Conservation (phyloP, 2,797 vertebrate genomes). For the Clarias platycephalus region DNA sequence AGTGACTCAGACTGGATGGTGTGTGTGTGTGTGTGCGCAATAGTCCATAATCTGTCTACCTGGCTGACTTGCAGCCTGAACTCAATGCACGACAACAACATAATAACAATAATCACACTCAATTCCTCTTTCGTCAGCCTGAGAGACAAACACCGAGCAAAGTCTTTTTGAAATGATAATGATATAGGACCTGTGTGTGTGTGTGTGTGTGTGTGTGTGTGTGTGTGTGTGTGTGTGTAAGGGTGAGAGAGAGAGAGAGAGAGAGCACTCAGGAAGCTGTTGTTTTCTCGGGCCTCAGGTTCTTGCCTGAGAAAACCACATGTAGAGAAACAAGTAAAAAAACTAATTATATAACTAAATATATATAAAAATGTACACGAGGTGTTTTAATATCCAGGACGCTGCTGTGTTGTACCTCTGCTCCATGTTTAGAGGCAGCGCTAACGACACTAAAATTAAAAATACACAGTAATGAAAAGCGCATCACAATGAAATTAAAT, state of each 20-base stretch:
- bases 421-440: background rate
- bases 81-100: constrained; percentile 44
- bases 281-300: background rate
- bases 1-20: constrained; percentile 6
- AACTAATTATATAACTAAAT: no score
- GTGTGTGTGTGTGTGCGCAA: constrained; percentile 11
- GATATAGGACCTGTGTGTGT: background rate
- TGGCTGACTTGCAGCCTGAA: constrained; percentile 32
- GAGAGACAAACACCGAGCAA: background rate
- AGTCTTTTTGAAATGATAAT: constrained; percentile 17
- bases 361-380: background rate
- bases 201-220: background rate
- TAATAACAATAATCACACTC: constrained; percentile 20
- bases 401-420: no score
- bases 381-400: background rate
- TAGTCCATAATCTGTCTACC: constrained; percentile 8
- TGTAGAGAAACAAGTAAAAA: background rate
- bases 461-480: background rate
- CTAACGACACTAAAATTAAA: background rate
- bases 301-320: no score
- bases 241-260: background rate
- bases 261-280: background rate
- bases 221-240: background rate
- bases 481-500: background rate
- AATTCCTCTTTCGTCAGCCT: constrained; percentile 7